Conservation (phyloP, 2,888 invertebrate genomes). For the Plagodis dolabraria region DNA sequence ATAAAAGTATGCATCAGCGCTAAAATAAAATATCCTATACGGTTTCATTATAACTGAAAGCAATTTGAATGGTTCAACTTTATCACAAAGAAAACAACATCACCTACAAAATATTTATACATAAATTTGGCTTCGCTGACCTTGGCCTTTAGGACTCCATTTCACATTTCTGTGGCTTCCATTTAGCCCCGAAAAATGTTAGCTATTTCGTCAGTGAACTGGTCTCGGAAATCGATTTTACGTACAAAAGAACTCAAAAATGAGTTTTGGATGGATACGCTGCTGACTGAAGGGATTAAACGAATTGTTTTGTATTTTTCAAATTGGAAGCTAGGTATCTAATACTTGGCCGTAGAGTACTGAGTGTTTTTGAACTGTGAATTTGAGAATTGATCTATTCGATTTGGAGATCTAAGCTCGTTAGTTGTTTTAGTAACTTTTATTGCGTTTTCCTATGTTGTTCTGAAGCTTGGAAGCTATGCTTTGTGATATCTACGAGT, state of each 20-base stretch:
- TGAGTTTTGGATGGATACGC: constrained; percentile 37
- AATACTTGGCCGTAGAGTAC: constrained; percentile 11
- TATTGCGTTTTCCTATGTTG: not conserved
- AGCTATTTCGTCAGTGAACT: constrained; percentile 19
- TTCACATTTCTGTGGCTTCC: not conserved
- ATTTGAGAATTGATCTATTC: constrained; percentile 12
- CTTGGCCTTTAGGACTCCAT: no score
- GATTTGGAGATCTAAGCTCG: not conserved
- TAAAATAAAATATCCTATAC: no score
- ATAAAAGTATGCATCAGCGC: no score
- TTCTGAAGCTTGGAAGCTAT: not conserved
- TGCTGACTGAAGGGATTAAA: constrained; percentile 33
- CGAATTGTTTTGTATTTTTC: constrained; percentile 36
- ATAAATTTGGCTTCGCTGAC: no score
- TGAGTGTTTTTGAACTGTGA: constrained; percentile 9
- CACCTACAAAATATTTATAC: no score
- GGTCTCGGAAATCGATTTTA: constrained; percentile 42
- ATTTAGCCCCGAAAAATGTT: constrained; percentile 29
- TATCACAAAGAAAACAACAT: no score
- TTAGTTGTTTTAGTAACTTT: constrained; percentile 8
- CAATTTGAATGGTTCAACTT: no score
- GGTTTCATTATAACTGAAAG: no score
- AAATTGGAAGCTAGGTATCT: constrained; percentile 27
- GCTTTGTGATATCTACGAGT: no score
- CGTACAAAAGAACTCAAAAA: constrained; percentile 40